These are phyloP conservation scores for Drosophila ambigua DNA, from an alignment of 1,140 invertebrate species.

Conservation along the genomic window DNA sequence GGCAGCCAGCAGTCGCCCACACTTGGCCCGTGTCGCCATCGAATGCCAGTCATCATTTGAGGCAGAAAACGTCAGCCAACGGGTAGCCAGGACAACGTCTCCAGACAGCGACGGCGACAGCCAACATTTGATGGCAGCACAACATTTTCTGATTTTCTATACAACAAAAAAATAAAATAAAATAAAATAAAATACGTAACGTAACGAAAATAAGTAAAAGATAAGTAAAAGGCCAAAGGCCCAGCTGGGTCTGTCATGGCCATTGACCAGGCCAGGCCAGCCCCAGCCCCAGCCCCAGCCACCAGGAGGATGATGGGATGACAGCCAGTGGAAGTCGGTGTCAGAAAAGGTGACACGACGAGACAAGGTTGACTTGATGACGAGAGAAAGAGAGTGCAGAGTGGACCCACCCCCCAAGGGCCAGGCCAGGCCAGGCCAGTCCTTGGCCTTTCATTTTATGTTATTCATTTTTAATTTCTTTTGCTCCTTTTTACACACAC, in stretches of 20 bases:
- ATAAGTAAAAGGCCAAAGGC: neutral
- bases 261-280: conserved; percentile 23
- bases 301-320: conserved; percentile 8
- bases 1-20: neutral
- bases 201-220: neutral
- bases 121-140: conserved; percentile 23
- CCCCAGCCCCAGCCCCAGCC: too few relatives aligned
- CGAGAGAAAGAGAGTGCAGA: conserved; percentile 26
- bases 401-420: conserved; percentile 23
- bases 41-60: conserved; percentile 57
- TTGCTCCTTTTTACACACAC: conserved; percentile 14
- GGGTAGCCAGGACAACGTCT: conserved; percentile 62
- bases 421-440: neutral
- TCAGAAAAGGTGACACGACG: conserved; percentile 49
- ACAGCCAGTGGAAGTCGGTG: conserved; percentile 17
- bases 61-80: conserved; percentile 24
- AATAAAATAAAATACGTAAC: too few relatives aligned
- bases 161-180: neutral
- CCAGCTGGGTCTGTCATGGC: conserved; percentile 42
- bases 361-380: conserved; percentile 35
- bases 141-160: neutral
- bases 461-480: conserved; percentile 73
- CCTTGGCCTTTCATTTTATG: conserved; percentile 44
- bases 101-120: conserved; percentile 23
- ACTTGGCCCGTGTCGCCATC: conserved; percentile 21